Conservation (phyloP, 2,797 vertebrate species). For the Lacerta bilineata region DNA sequence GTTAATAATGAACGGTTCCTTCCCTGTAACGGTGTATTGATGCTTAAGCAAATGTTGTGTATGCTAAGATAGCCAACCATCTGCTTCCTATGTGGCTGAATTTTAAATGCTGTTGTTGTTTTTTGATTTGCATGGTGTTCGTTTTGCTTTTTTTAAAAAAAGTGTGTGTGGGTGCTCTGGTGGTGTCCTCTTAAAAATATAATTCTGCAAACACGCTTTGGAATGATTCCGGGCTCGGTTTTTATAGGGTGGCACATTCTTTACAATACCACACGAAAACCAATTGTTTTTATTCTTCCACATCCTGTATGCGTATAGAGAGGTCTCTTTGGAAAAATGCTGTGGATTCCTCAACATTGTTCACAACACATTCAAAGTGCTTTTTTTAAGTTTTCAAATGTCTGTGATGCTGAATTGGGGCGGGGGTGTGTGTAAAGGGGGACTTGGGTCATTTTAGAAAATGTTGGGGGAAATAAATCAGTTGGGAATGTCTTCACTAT, state of each 20-base stretch:
- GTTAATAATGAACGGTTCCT: neutral
- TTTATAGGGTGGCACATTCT: neutral
- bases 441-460: conserved; percentile 44
- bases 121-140: neutral
- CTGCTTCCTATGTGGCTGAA: conserved; percentile 3
- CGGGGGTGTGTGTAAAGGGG: conserved; percentile 35
- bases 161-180: no score
- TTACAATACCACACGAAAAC: neutral
- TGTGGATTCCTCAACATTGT: conserved; percentile 54
- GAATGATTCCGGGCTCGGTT: neutral
- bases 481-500: conserved; percentile 46
- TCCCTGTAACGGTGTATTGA: conserved; percentile 27
- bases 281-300: neutral
- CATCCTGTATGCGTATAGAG: neutral
- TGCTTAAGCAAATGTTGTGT: rapidly evolving
- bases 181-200: neutral
- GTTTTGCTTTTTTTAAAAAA: no score
- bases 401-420: conserved; percentile 40
- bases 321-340: conserved; percentile 1
- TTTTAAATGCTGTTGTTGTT: conserved; percentile 44
- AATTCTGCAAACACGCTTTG: no score
- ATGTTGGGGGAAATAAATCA: conserved; percentile 41
- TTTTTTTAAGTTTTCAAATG: conserved; percentile 26
- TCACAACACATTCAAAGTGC: conserved; percentile 48
- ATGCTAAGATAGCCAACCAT: conserved; percentile 39